Conservation (phyloP, 2,888 invertebrate species). For the Chloroclysta siterata region DNA sequence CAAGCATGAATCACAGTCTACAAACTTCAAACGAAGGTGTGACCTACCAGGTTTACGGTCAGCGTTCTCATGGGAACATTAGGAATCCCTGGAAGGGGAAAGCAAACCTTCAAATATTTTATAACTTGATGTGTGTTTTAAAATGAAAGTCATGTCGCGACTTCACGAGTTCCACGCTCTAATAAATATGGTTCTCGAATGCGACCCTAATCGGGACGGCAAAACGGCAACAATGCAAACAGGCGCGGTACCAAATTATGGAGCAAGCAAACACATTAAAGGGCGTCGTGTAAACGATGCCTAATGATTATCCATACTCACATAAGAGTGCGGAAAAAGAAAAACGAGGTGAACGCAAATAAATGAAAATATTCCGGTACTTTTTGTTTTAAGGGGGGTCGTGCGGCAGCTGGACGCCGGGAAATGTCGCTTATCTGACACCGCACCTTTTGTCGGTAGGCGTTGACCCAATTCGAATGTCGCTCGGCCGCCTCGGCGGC, state of each 20-base stretch:
- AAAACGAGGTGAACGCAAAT: conserved; percentile 65
- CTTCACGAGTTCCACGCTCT: conserved; percentile 77
- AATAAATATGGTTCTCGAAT: conserved; percentile 81
- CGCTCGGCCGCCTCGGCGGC: conserved; percentile 60
- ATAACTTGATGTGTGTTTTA: conserved; percentile 64
- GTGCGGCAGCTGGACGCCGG: conserved; percentile 76
- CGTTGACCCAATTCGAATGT: conserved; percentile 81
- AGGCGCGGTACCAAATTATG: conserved; percentile 80
- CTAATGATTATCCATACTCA: conserved; percentile 76
- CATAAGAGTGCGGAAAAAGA: conserved; percentile 64
- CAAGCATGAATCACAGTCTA: conserved; percentile 11
- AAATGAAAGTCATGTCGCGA: conserved; percentile 80
- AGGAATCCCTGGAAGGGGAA: conserved; percentile 57
- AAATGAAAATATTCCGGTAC: conserved; percentile 77
- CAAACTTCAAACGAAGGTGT: conserved; percentile 13
- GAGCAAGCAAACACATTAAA: conserved; percentile 82
- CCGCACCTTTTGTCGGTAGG: conserved; percentile 82
- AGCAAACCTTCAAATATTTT: conserved; percentile 59
- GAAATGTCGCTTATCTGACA: conserved; percentile 79
- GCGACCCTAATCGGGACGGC: conserved; percentile 82
- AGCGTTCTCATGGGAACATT: conserved; percentile 52
- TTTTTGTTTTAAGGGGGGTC: conserved; percentile 76
- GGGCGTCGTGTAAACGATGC: conserved; percentile 73
- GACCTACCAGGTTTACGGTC: conserved; percentile 14
- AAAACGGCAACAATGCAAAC: conserved; percentile 82